Evolutionary conservation across 2,113 vertebrate genomes (phyloP).

Genomic region (Nerophis lumbriciformis): DNA sequence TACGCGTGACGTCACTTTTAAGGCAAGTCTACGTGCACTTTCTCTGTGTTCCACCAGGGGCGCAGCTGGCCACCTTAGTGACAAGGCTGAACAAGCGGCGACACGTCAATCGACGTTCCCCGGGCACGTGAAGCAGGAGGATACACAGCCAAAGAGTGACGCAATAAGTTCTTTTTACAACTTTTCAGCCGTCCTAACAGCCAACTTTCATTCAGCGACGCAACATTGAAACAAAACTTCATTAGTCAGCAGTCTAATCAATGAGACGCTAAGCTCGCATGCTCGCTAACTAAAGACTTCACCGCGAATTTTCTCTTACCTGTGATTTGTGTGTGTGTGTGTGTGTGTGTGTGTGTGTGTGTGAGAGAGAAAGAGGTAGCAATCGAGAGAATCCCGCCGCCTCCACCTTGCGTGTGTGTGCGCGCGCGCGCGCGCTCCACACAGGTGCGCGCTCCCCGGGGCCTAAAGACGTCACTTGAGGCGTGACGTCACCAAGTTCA

Average conservation of each 20-base stretch:
- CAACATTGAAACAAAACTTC: not conserved
- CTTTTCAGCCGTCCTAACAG: not conserved
- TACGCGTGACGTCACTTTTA: no score
- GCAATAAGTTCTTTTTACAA: no score
- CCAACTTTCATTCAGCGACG: not conserved
- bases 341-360: fast-evolving
- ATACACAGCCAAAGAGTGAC: no score
- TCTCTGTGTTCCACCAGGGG: no score
- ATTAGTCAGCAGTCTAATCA: not conserved
- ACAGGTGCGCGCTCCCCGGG: not conserved
- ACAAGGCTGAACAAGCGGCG: no score
- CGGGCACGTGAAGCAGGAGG: no score
- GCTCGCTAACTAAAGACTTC: not conserved
- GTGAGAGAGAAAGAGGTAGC: not conserved
- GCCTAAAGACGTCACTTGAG: no score
- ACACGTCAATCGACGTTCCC: no score
- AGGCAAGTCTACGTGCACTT: no score
- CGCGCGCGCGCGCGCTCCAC: not conserved
- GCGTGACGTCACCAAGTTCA: no score
- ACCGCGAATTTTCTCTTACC: not conserved
- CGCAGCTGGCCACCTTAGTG: no score
- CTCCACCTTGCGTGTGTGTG: not conserved
- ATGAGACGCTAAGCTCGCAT: no score
- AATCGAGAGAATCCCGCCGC: not conserved
- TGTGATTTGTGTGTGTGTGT: not conserved